Base-by-base conservation (phyloP, 53 echinoderm and acorn worm species). In the Apostichopus leukothele region DNA sequence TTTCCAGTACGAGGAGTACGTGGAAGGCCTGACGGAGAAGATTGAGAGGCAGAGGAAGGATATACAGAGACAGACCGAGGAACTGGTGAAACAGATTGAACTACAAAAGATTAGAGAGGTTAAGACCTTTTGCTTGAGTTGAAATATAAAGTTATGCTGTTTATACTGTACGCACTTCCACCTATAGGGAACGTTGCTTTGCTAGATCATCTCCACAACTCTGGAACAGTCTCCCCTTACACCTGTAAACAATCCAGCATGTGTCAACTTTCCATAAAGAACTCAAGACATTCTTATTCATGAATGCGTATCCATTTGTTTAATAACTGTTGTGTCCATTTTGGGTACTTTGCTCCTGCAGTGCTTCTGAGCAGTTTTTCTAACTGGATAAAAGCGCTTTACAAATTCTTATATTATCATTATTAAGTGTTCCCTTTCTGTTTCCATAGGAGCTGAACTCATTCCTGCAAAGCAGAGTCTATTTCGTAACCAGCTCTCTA, bases 1-100 rank as follows among this genome's bases (percentile, higher is more conserved):
- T 27, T 94, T 95, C 77, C 95, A 94, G 90, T 92, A 95, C 80
- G 13, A 87, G 20, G 97, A 93, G 75, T 97, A 97, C 89, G 90
- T 93, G 91, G 90, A 89, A 60, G 94, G 91, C 22, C 90, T 97
- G 66, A 95, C 61, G 3, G 95, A 92, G 79, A 93, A 95, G 86
- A 94, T 97, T 26, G 92, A 92, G 77, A 73, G 92, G 6, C 97
- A 97, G 94, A 91, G 95, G 67, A 86, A 63, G 80, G 94, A 90
- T 3, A 97, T 97, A 54, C 91, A 94, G 61, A 91, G 78, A 74
- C 87, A 89, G 73, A 93, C 90, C 19, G 97, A 97, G 6, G 86
- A 89, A 60, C 83, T 94, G n/a, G 89, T 90, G 71, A 90, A 83
- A 50, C 91, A 89, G 84, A 91, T 95, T 25, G 88, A 67, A 52